Evolutionary conservation across 2,113 vertebrate species (phyloP), one percentile per base, ranked within the genome.

Genomic region (Eleginops maclovinus): DNA sequence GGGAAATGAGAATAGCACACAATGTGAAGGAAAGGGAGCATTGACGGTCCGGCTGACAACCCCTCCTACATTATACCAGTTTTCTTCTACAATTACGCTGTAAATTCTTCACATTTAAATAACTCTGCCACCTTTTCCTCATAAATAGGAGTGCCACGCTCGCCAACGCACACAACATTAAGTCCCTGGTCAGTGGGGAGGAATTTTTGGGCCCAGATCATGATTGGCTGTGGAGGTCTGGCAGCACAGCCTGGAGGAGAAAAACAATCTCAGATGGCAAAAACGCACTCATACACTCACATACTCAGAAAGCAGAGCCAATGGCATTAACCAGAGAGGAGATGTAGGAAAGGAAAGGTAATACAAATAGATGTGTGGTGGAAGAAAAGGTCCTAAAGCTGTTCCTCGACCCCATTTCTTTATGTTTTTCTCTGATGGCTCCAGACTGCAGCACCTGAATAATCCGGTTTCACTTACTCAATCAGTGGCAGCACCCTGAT

Each of bases 241-340:
- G 84, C 88, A 78, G 72, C 73, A 65, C 16, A 79, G 60, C 61
- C 75, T 66, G 83, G 69, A 86, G 59, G 64, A 79, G 72, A 89
- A 90, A 87, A 92, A 85, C 83, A 85, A 86, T 82, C 75, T 82
- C 79, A 87, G 68, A 87, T 82, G 73, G 73, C 60, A 69, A 49
- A 82, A 69, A 53, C 62, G 41, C n/a, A n/a, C 69, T 46, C 43
- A 46, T 50, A 56, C 59, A 72, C 59, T 22, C 49, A 55, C 49
- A 59, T 4, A 44, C 43, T 10, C 40, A 62, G 55, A 55, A 36
- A 8, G 31, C 31, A 36, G 31, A 36, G 31, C 5, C 31, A 36
- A 9, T 8, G 8, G 31, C 36, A 54, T 2, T 63, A 63, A 54
- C 53, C 31, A 28, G 36, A 59, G 10, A 24, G 15, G 24, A 50